phyloP scores from a whole-genome alignment of 2,797 vertebrate species.

The Hafferia zeledoni region DNA sequence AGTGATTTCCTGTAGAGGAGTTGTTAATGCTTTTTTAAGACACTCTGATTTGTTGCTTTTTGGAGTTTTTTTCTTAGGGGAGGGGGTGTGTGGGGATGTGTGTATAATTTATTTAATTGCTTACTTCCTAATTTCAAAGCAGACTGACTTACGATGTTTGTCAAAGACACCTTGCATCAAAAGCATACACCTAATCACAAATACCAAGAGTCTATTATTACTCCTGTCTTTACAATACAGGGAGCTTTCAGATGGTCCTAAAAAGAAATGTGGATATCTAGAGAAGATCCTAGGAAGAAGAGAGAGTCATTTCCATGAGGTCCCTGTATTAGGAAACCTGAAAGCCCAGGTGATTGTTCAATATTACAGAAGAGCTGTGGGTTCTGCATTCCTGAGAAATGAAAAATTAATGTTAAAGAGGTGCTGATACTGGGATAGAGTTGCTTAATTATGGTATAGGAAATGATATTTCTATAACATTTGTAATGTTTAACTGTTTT shows the following conservation, averaged over 20 bases:
- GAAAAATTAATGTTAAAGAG: background rate
- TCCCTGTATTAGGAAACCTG: background rate
- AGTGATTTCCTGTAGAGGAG: background rate
- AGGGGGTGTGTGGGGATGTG: fast-evolving
- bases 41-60: background rate
- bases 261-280: background rate
- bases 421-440: background rate
- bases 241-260: background rate
- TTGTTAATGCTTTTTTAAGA: background rate
- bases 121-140: background rate
- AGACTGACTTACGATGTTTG: background rate
- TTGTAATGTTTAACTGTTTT: background rate
- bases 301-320: background rate
- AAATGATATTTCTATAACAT: fast-evolving
- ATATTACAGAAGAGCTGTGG: background rate
- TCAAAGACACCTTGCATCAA: background rate
- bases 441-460: background rate
- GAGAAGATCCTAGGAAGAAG: background rate
- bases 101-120: background rate
- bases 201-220: background rate
- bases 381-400: background rate
- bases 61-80: background rate
- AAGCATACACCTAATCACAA: background rate
- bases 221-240: background rate
- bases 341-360: background rate